phyloP scores from a whole-genome alignment of 2,797 vertebrate genomes.

The Gila robusta region DNA sequence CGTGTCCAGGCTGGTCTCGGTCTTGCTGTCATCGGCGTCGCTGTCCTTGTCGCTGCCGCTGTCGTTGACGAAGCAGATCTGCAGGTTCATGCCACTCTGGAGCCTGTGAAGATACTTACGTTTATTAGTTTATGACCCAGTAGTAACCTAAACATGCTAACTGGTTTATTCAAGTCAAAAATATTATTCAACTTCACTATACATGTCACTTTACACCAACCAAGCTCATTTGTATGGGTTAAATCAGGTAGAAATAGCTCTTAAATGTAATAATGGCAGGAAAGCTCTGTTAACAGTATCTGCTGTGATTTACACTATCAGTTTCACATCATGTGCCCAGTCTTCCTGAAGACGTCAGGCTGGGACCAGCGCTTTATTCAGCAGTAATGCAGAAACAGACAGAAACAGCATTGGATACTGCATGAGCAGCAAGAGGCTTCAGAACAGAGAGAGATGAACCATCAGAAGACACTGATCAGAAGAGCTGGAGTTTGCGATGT shows the following conservation, averaged over 20 bases:
- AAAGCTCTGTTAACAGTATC: too few species aligned
- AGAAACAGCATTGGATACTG: too few species aligned
- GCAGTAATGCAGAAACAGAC: neutral
- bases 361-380: neutral
- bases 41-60: slow-evolving; percentile 98
- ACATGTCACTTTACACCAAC: neutral
- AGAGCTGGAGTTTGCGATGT: neutral
- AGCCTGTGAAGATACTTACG: slow-evolving; percentile 75
- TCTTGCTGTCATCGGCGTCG: slow-evolving; percentile 97
- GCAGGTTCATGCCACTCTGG: slow-evolving; percentile 98
- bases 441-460: neutral
- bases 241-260: too few species aligned
- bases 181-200: neutral
- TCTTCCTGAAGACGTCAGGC: neutral
- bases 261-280: too few species aligned
- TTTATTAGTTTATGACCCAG: neutral
- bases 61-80: slow-evolving; percentile 98
- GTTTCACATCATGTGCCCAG: neutral
- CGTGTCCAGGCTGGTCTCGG: slow-evolving; percentile 96
- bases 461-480: neutral
- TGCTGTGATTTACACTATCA: neutral
- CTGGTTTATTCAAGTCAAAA: neutral
- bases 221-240: too few species aligned
- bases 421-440: too few species aligned
- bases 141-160: neutral